phyloP scores from a whole-genome alignment of 2,888 invertebrate genomes.

The Sarcophaga subvicina region DNA sequence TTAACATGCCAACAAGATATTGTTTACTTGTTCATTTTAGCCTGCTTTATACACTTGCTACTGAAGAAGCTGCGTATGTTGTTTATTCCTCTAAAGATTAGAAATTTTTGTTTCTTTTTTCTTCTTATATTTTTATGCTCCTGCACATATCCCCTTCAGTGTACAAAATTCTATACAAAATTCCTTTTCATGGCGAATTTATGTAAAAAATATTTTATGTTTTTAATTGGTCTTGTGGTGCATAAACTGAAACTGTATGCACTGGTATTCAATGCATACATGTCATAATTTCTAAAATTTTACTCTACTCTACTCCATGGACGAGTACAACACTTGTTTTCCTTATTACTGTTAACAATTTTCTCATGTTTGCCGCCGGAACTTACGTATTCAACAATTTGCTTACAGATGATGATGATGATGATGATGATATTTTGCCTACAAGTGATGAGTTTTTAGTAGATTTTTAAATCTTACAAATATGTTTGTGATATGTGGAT shows the following conservation, averaged over 20 bases:
- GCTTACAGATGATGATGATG: not conserved
- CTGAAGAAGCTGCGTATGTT: conserved; percentile 41
- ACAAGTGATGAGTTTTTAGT: not conserved
- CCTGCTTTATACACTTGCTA: not conserved
- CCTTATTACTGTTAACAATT: conserved; percentile 31
- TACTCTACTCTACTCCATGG: not conserved
- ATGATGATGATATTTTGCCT: no score
- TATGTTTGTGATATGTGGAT: no score
- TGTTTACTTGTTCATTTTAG: not conserved
- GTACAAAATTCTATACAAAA: not conserved
- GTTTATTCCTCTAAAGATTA: not conserved
- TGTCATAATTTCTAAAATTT: conserved; percentile 18
- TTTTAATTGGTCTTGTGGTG: not conserved
- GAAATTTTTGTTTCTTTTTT: not conserved
- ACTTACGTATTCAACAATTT: conserved; percentile 33
- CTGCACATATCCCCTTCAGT: not conserved
- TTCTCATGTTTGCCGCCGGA: conserved; percentile 37
- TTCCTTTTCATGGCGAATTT: not conserved
- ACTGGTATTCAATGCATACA: not conserved
- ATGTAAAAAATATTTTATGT: conserved; percentile 16
- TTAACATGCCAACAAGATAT: no score
- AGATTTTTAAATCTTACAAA: not conserved
- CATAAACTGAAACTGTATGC: not conserved
- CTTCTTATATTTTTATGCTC: conserved; percentile 10
- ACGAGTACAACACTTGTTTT: conserved; percentile 33